Evolutionary conservation across 2,797 vertebrate genomes (phyloP), one percentile per base, ranked within the genome.

Genomic region (Yasuhikotakia modesta): DNA sequence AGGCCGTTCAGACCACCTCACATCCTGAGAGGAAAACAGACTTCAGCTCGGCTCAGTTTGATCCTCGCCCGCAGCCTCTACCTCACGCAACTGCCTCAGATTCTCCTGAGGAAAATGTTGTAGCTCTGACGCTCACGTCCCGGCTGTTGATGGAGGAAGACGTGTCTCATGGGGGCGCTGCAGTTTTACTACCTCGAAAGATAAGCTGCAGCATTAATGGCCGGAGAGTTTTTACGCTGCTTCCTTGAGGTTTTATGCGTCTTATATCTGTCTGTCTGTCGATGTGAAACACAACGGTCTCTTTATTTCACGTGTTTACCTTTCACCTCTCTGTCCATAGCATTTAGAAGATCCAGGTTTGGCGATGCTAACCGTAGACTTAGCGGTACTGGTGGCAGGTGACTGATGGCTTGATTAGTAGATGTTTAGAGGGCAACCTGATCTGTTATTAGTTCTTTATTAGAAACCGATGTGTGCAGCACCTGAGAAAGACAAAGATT

Each of bases 331-430:
- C 43, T 27, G 57, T 19, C 55, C 24, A 8, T 48, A 50, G 65
- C 60, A 70, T 24, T 19, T 46, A 57, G 24, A 27, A 12, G n/a
- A 46, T 3, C 46, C 57, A 53, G 61, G 27, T 67, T 68, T 65
- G 12, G 58, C 30, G 14, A 58, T 63, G 21, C 55, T 79, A 46
- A 57, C 52, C 52, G 43, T 22, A 50, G 64, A 27, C 35, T 32
- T 14, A 1, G 5, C 45, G 43, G 13, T 19, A 21, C 6, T 46
- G 24, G 35, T n/a, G 69, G 63, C 66, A 78, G 67, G 48, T 79
- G 70, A 81, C 50, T 81, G 76, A 70, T 72, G 14, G 69, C 68
- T 76, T 80, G 80, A 82, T 80, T 71, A 69, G 39, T 57, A 71
- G 17, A 35, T 21, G 50, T 71, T 83, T 65, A 19, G 46, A 73